Percentiles rank a stretch among this genome's conserved stretches.
Evolutionary conservation across 2,888 invertebrate genomes (phyloP).

Genomic region (Plusia festucae): DNA sequence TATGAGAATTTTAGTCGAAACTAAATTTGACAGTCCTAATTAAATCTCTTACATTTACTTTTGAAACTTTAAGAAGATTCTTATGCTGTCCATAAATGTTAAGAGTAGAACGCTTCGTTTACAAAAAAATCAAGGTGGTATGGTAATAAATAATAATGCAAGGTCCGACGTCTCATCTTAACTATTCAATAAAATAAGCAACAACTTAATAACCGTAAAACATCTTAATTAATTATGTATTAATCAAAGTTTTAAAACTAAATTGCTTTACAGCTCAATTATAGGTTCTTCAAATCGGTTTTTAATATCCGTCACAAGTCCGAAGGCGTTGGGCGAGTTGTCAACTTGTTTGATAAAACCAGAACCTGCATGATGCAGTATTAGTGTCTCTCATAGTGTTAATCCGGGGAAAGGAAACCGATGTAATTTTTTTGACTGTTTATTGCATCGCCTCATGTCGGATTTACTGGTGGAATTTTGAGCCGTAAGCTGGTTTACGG

Average conservation of each 20-base stretch:
- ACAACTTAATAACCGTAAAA: background rate
- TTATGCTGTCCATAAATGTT: too few relatives aligned
- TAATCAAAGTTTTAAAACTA: background rate
- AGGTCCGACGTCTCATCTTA: too few relatives aligned
- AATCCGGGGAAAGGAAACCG: slow-evolving; percentile 39
- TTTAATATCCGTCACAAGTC: slow-evolving; percentile 26
- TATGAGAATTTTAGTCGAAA: too few relatives aligned
- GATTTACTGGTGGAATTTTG: background rate
- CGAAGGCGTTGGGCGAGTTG: slow-evolving; percentile 11
- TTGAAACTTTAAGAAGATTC: too few relatives aligned
- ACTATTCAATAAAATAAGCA: too few relatives aligned
- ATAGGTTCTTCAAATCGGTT: slow-evolving; percentile 16
- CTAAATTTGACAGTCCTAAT: too few relatives aligned
- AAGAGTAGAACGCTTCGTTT: too few relatives aligned
- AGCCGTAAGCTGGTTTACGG: background rate
- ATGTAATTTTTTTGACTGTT: slow-evolving; percentile 27
- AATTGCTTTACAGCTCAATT: slow-evolving; percentile 5
- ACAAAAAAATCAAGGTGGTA: too few relatives aligned
- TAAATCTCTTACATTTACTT: too few relatives aligned
- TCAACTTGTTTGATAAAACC: slow-evolving; percentile 31
- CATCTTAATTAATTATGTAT: background rate
- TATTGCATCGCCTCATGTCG: slow-evolving; percentile 14
- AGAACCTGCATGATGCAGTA: slow-evolving; percentile 18
- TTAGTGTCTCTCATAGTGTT: slow-evolving; percentile 22
- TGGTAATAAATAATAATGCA: too few relatives aligned